phyloP scores from a whole-genome alignment of 2,888 invertebrate genomes.

The Cylloceria caligata region DNA sequence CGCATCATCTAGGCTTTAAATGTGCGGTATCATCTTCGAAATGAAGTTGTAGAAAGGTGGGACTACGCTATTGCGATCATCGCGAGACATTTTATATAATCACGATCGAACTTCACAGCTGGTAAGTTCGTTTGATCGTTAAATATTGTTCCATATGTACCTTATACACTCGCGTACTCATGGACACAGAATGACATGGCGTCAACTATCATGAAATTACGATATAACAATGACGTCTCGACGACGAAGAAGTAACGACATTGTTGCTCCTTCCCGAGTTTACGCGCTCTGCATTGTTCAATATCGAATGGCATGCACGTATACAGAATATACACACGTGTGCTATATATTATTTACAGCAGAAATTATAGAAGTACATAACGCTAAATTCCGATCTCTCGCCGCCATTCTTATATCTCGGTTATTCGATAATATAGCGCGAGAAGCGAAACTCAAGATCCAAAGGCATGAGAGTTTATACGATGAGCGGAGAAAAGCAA shows the following conservation, averaged over 20 bases:
- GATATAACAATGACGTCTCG: slow-evolving; percentile 46
- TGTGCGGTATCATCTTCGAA: too few species aligned
- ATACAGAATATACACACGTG: not conserved
- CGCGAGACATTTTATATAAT: too few species aligned
- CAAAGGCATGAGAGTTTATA: not conserved
- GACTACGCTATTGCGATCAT: too few species aligned
- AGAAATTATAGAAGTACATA: not conserved
- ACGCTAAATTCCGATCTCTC: slow-evolving; percentile 6
- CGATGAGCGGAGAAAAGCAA: slow-evolving; percentile 33
- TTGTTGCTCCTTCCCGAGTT: slow-evolving; percentile 47
- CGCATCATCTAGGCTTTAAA: too few species aligned
- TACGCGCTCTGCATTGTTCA: slow-evolving; percentile 51
- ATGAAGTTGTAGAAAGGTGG: too few species aligned
- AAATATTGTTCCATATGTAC: too few species aligned
- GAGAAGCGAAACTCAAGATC: not conserved
- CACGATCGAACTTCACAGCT: too few species aligned
- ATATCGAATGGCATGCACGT: slow-evolving; percentile 21
- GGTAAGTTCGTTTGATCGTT: too few species aligned
- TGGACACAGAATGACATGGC: slow-evolving; percentile 25
- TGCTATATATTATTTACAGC: not conserved
- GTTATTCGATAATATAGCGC: slow-evolving; percentile 34
- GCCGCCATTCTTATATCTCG: slow-evolving; percentile 1
- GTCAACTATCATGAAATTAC: slow-evolving; percentile 30
- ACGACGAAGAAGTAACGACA: slow-evolving; percentile 53
- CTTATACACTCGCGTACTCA: too few species aligned